These are phyloP conservation scores for Lophius piscatorius DNA, from an alignment of 2,113 vertebrate species.

Conservation along the genomic window DNA sequence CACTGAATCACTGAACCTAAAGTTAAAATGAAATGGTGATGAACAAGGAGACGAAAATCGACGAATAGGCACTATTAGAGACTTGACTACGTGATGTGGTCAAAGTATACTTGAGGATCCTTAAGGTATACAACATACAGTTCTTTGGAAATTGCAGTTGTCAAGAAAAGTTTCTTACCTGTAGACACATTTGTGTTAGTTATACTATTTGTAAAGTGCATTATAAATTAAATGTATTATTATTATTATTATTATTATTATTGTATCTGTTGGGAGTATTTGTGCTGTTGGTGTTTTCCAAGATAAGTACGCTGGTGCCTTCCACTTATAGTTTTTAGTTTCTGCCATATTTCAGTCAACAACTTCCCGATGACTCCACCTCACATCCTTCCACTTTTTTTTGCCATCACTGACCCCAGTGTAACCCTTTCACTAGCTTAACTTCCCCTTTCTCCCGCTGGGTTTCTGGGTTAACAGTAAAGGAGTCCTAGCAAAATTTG, in stretches of 20 bases:
- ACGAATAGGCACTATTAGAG: not conserved
- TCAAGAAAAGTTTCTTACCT: not conserved
- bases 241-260: no score
- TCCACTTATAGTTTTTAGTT: slow-evolving; percentile 34
- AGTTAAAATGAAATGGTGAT: not conserved
- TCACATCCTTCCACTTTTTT: slow-evolving; percentile 70
- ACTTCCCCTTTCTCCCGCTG: slow-evolving; percentile 32
- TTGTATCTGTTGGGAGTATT: no score
- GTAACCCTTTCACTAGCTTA: slow-evolving; percentile 39
- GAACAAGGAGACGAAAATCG: slow-evolving; percentile 9
- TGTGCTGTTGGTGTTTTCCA: no score
- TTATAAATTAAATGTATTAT: no score
- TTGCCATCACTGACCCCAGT: slow-evolving; percentile 38
- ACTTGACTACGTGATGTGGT: slow-evolving; percentile 11
- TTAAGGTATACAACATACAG: not conserved
- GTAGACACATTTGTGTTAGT: not conserved
- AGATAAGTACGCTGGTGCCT: not conserved
- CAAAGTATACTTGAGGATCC: not conserved
- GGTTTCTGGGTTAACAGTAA: slow-evolving; percentile 16
- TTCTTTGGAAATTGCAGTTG: not conserved
- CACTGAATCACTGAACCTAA: slow-evolving; percentile 29
- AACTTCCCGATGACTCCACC: slow-evolving; percentile 59
- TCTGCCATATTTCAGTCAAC: slow-evolving; percentile 51
- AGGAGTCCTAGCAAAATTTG: not conserved
- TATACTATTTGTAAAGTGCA: not conserved